These are phyloP conservation scores for Andricus curvator DNA, from an alignment of 2,888 invertebrate genomes.

Conservation along the genomic window DNA sequence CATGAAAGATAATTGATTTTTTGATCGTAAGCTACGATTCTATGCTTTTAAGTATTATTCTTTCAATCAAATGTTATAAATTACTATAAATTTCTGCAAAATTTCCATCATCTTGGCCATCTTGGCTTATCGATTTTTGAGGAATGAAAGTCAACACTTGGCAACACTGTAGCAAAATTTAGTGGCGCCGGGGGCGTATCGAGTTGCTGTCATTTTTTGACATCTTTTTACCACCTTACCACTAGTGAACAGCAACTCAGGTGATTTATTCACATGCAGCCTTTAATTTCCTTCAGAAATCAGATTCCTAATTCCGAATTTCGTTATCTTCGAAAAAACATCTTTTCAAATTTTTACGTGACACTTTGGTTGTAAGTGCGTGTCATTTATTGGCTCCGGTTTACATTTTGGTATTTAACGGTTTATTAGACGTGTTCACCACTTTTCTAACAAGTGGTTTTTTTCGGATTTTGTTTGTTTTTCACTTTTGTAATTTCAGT, in stretches of 20 bases:
- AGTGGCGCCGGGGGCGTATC: conserved; percentile 38
- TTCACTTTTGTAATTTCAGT: conserved; percentile 1
- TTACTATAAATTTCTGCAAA: neutral
- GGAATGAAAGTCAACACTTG: neutral
- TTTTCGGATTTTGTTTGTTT: neutral
- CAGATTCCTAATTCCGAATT: neutral
- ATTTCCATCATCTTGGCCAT: neutral
- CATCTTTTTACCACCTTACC: conserved; percentile 26
- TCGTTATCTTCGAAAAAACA: neutral
- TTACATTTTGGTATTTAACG: neutral
- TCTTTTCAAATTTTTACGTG: neutral
- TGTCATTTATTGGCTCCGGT: conserved; percentile 17
- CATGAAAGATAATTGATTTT: neutral
- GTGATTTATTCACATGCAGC: neutral
- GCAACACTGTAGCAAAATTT: conserved; percentile 23
- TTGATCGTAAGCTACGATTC: neutral
- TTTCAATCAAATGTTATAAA: neutral
- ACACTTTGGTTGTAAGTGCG: neutral
- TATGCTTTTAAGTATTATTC: neutral
- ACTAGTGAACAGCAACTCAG: conserved; percentile 24
- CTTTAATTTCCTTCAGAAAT: neutral
- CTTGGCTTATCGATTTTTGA: conserved; percentile 21
- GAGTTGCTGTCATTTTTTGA: conserved; percentile 36
- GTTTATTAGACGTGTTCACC: neutral
- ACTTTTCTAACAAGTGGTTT: neutral